Evolutionary conservation across 2,888 invertebrate genomes (phyloP), one percentile per base, ranked within the genome.

Genomic region (Prosopocoilus inquinatus): DNA sequence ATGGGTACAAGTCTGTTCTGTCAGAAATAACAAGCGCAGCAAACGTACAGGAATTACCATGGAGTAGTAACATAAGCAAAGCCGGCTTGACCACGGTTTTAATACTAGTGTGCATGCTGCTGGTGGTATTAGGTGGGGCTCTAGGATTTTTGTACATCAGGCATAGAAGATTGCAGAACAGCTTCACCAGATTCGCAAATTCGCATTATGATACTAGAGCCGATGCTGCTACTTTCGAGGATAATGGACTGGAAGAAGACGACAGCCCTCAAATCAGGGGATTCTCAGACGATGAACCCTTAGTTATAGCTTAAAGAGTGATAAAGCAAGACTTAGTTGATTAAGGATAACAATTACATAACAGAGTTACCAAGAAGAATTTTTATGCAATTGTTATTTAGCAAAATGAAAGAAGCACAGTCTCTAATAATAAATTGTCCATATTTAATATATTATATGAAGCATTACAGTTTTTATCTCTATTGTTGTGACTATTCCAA

Each of bases 231-330:
- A 91, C 91, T 50, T 90, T 94, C 73, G 84, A 86, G 35, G 86
- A 86, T 63, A 86, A 86, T 64, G 86, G 85, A 58, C 81, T 88
- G 59, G 89, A 90, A 84, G 77, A 80, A 83, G 91, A 91, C 70
- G 91, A 92, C 64, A 87, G 89, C 67, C 94, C 94, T 35, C 89
- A 93, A 64, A 93, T 94, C 71, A 86, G 89, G 73, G 92, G 94
- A 28, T 95, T 95, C 78, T 91, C 94, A 0, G 96, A 95, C 75
- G 95, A 95, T 76, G 96, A 95, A 78, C 95, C 94, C 53, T 81
- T 96, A 65, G 94, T 96, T 67, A 90, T 94, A 75, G 93, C 94
- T 67, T 94, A 83, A 85, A 58, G 20, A 51, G 20, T 54, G 13
- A 43, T 50, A 35, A 7, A 51, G 9, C 16, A 51, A 51, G 41